Percentiles rank a stretch among this genome's conserved stretches.
phyloP scores from a whole-genome alignment of 2,113 vertebrate species.

The Apodemus speciosus region DNA sequence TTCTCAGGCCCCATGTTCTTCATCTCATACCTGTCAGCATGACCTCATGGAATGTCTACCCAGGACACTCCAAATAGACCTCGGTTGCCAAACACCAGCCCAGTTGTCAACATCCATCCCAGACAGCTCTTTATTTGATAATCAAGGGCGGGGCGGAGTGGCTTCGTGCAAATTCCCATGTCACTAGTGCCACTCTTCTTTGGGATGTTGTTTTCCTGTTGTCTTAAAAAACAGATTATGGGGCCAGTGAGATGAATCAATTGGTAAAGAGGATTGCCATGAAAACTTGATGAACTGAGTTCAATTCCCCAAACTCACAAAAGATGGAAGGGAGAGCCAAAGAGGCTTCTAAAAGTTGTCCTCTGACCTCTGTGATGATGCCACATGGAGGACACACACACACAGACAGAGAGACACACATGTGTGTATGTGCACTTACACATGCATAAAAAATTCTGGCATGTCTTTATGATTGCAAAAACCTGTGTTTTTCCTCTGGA shows the following conservation, averaged over 20 bases:
- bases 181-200: neutral
- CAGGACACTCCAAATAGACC: neutral
- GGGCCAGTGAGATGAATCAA: neutral
- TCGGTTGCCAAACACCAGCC: neutral
- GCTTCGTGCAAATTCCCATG: constrained; percentile 9
- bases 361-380: neutral
- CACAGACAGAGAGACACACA: neutral
- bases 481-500: neutral
- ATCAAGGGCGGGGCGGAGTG: neutral
- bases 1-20: neutral
- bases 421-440: neutral
- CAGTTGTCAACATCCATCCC: neutral
- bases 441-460: neutral
- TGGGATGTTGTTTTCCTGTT: constrained; percentile 17
- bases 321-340: neutral
- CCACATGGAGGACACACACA: neutral
- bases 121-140: constrained; percentile 25
- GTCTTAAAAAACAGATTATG: constrained; percentile 4
- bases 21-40: neutral
- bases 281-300: neutral
- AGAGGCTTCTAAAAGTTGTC: neutral
- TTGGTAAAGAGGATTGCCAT: too few relatives aligned
- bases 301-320: neutral
- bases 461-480: constrained; percentile 30
- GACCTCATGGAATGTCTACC: neutral